Evolutionary conservation across 2,113 vertebrate species (phyloP), one percentile per base, ranked within the genome.

Genomic region (Echinops telfairi): DNA sequence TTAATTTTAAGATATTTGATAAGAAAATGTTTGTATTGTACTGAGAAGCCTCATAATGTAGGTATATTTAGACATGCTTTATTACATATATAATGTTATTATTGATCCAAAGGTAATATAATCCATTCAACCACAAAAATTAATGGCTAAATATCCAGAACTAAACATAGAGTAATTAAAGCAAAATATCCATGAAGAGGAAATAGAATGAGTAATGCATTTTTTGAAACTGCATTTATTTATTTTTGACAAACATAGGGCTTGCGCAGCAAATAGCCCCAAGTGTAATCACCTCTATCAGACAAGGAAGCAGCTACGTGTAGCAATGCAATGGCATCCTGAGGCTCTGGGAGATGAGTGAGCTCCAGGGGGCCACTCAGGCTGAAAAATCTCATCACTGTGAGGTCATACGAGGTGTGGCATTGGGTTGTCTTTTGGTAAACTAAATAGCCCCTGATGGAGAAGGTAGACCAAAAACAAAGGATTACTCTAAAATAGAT

Each of bases 61-160:
- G 31, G 47, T 71, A 66, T 75, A 86, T 16, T 19, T 89, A 58
- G 80, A 47, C 19, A 75, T 33, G 6, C 25, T 75, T 78, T 58
- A n/a, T 40, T 79, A 62, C 75, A 62, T 62, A 53, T 2, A 6
- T 27, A 80, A 62, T 81, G 16, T n/a, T 77, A 53, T 36, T 40
- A 43, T 66, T 64, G 60, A 43, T 23, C 70, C 75, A 88, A 87
- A 92, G 71, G 2, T 38, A 29, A 83, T 76, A 78, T 27, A 4
- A 68, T 78, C 76, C 14, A 57, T 83, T 57, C 22, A 47, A 82
- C 82, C 31, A 78, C 25, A 82, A 73, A 58, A 25, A 1, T 75
- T 80, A 47, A 87, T 58, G 77, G 83, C 17, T 73, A 53, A 92
- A 70, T n/a, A 73, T 82, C 47, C 79, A 73, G 90, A 95, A 66